Percentiles rank a stretch among this genome's conserved stretches.
Evolutionary conservation across 2,888 invertebrate genomes (phyloP).

Genomic region (Phengaris arion): DNA sequence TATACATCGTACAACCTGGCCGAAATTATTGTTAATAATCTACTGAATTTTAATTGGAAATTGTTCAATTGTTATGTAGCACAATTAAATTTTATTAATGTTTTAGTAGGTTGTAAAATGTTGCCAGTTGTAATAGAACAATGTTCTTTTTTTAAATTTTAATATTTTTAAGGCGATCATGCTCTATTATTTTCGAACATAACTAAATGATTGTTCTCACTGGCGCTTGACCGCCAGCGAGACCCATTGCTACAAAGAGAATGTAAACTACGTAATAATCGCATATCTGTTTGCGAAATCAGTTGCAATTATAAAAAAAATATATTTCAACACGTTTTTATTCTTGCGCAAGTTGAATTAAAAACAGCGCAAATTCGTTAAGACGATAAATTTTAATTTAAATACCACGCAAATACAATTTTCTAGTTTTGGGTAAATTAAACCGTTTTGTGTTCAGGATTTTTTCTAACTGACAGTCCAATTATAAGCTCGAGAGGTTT

Average conservation of each 20-base stretch:
- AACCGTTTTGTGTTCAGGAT: neutral
- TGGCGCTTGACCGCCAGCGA: too few relatives aligned
- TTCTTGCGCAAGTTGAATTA: neutral
- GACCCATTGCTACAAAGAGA: too few relatives aligned
- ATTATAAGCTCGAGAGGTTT: neutral
- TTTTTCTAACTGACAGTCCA: neutral
- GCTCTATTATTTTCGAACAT: too few relatives aligned
- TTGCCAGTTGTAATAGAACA: neutral
- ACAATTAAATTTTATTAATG: neutral
- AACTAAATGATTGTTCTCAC: too few relatives aligned
- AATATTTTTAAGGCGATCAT: too few relatives aligned
- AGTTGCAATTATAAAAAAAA: too few relatives aligned
- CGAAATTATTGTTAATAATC: neutral
- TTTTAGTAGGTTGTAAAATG: slow-evolving; percentile 5
- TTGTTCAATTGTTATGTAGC: neutral
- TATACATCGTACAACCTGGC: neutral
- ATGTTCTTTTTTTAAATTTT: too few relatives aligned
- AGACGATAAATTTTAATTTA: neutral
- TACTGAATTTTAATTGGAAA: slow-evolving; percentile 1
- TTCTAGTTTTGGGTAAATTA: neutral
- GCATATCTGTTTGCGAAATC: too few relatives aligned
- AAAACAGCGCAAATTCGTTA: neutral
- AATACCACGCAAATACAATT: neutral
- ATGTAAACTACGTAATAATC: too few relatives aligned
- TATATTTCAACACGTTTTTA: too few relatives aligned